Evolutionary conservation across 2,797 vertebrate genomes (phyloP), one percentile per base, ranked within the genome.

Genomic region (Peromyscus melanophrys): DNA sequence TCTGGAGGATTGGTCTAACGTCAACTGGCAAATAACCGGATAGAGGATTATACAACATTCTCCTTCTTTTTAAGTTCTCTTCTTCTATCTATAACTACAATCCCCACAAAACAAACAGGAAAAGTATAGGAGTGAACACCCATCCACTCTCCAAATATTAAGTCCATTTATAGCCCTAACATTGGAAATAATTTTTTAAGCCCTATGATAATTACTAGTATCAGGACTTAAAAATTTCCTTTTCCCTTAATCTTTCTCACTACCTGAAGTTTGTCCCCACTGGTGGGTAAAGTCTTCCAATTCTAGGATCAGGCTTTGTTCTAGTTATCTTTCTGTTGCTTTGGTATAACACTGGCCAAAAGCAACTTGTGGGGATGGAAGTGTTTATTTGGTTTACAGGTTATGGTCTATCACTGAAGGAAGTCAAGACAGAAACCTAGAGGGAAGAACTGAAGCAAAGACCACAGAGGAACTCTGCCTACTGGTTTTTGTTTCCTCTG

Each of bases 61-160:
- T 92, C 4, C 4, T 80, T 67, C 73, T 31, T 83, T 92, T 93
- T 85, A 75, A 57, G 4, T 75, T 87, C n/a, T 61, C 25, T 67
- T 87, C 67, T 63, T 88, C 13, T 65, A 13, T 73, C 21, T 95
- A 67, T 40, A 94, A 71, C 52, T 75, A 93, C 29, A 96, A 57
- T 81, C 86, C 8, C 21, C 80, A 52, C 19, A 61, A 84, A 63
- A 80, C 43, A 93, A 87, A 96, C 49, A 97, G 29, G 90, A 89
- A 94, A 21, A 17, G 59, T 37, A 8, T 37, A 23, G 31, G 61
- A 55, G 37, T 87, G 52, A 97, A 95, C 86, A 87, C 88, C 27
- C 46, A 71, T 34, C 31, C 43, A 91, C 4, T 29, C 10, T 78
- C 94, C 43, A 85, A 6, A 46, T 31, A 52, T 27, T 80, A 93